A percentile compares a stretch with the other conserved stretches of the same genome.
These are phyloP conservation scores for Microtus montanus DNA, from an alignment of 2,113 vertebrate genomes.

Conservation along the genomic window DNA sequence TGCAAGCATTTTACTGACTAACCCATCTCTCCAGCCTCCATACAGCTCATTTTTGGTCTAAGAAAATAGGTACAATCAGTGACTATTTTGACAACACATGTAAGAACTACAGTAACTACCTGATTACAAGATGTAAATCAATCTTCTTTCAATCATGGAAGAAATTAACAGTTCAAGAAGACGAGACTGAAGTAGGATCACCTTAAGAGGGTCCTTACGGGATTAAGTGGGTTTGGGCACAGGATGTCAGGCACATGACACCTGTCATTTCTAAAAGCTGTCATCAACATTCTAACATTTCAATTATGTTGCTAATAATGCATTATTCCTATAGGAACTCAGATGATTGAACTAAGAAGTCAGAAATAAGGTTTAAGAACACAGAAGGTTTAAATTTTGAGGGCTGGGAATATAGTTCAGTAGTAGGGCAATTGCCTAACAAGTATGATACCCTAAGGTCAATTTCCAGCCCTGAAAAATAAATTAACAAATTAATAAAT, in stretches of 20 bases:
- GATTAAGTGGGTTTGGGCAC: slow-evolving; percentile 6
- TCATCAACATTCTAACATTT: slow-evolving; percentile 7
- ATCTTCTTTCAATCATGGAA: slow-evolving; percentile 49
- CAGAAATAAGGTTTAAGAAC: slow-evolving; percentile 47
- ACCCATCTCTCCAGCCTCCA: background rate
- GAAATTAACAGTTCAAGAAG: slow-evolving; percentile 38
- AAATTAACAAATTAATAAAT: background rate
- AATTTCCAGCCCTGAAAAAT: background rate
- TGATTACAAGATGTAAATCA: slow-evolving; percentile 40
- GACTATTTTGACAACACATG: slow-evolving; percentile 25
- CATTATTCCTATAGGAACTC: slow-evolving; percentile 12
- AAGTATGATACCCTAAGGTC: background rate
- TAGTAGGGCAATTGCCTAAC: background rate
- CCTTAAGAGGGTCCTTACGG: background rate
- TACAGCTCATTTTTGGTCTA: slow-evolving; percentile 34
- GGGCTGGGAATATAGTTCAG: background rate
- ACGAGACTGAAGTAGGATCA: background rate
- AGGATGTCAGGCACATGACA: background rate
- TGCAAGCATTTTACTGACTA: background rate
- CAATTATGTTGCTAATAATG: slow-evolving; percentile 39
- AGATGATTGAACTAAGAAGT: slow-evolving; percentile 14
- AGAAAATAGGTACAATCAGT: slow-evolving; percentile 20
- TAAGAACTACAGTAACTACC: slow-evolving; percentile 22
- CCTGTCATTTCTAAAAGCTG: background rate
- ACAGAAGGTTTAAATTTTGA: slow-evolving; percentile 17